Evolutionary conservation across 2,113 vertebrate genomes (phyloP), one percentile per base, ranked within the genome.

Genomic region (Cervus canadensis): DNA sequence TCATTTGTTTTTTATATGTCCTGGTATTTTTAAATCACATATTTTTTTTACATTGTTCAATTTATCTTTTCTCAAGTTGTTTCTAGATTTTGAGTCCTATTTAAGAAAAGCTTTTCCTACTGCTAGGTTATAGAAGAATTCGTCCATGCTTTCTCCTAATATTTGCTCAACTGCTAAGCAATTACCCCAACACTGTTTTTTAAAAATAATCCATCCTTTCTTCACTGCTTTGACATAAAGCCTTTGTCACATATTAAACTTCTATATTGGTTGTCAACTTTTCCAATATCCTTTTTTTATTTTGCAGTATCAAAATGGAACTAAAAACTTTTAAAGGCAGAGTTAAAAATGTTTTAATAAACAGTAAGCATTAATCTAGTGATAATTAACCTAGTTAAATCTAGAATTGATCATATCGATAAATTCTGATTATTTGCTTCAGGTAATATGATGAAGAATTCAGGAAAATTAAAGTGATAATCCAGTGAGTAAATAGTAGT

Each of bases 401-500:
- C 13, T 87, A 93, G 74, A 95, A 89, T 60, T 94, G 74, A 82
- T 95, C 89, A 81, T 85, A 74, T 45, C 43, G 57, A 62, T 95
- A 87, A 97, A 91, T 17, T 45, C 7, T 92, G 57, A 36, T 40
- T 33, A 85, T 96, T 86, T 40, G 82, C 19, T 52, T 87, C 45
- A 50, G 74, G 2, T n/a, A 59, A n/a, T 88, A 36, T 40, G 71
- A 94, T 33, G 50, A 74, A 43, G 0, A 90, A 95, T 83, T 92
- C 52, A 87, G 60, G 43, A 95, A 94, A 21, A 81, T 93, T 93
- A 86, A 98, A 91, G 45, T 78, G 56, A 78, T 79, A 87, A 92
- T 93, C 33, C 86, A 54, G 26, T 83, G 60, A 86, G 30, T 82
- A 91, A 94, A 62, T 91, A 97, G 60, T 88, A 82, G 60, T 91